Evolutionary conservation across 2,797 vertebrate species (phyloP).

Genomic region (Sternotherus odoratus): DNA sequence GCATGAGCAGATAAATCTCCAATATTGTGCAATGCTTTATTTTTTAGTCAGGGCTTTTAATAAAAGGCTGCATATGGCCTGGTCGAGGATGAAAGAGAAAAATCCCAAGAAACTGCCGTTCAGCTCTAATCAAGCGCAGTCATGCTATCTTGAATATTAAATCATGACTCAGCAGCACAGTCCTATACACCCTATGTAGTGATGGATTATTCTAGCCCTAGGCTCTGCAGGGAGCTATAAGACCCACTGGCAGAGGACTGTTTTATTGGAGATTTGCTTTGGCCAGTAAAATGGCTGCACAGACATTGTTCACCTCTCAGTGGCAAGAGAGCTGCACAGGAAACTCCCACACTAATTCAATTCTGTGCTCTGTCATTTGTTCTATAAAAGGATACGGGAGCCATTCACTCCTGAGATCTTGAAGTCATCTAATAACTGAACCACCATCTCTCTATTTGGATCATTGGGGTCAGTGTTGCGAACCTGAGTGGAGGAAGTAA

Average conservation of each 20-base stretch:
- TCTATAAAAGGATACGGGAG: conserved; percentile 91
- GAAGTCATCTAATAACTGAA: conserved; percentile 97
- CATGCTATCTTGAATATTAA: neutral
- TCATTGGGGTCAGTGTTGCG: conserved; percentile 93
- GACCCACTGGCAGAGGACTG: neutral
- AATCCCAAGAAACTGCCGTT: neutral
- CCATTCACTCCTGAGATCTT: conserved; percentile 98
- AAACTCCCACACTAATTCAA: neutral
- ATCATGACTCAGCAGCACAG: neutral
- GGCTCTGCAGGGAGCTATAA: neutral
- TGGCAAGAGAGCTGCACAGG: neutral
- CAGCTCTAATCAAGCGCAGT: neutral
- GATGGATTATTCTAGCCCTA: neutral
- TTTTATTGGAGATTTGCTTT: neutral
- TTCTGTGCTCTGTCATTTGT: neutral
- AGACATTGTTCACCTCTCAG: neutral
- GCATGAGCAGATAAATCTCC: neutral
- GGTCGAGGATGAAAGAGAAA: neutral
- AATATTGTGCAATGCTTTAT: neutral
- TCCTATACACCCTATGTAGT: neutral
- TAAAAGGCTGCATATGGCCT: neutral
- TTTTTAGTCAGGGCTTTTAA: neutral
- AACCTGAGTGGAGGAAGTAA: conserved; percentile 83
- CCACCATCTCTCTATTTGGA: conserved; percentile 93
- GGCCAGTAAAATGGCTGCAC: neutral